phyloP scores from a whole-genome alignment of 2,113 vertebrate genomes.

The Morone saxatilis region DNA sequence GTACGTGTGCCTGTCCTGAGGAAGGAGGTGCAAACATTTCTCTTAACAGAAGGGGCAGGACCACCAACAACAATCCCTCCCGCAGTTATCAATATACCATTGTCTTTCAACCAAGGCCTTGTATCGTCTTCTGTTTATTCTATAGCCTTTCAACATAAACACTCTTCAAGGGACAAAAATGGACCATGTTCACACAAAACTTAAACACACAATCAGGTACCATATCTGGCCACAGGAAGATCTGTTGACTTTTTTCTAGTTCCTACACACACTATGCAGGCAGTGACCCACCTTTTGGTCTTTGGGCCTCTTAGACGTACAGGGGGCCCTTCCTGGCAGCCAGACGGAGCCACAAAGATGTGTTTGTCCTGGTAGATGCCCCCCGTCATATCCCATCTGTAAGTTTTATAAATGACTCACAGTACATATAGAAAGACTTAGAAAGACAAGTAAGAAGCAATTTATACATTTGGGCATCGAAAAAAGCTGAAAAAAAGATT shows the following conservation, averaged over 20 bases:
- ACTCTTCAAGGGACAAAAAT: slow-evolving; percentile 43
- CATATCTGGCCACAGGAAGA: slow-evolving; percentile 36
- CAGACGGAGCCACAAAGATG: not conserved
- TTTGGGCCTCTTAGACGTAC: slow-evolving; percentile 25
- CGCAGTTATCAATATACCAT: slow-evolving; percentile 44
- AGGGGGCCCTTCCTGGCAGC: not conserved
- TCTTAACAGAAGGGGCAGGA: slow-evolving; percentile 49
- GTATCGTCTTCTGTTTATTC: slow-evolving; percentile 40
- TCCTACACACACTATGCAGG: slow-evolving; percentile 21
- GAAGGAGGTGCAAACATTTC: slow-evolving; percentile 75
- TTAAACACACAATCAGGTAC: slow-evolving; percentile 58
- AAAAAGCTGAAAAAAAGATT: not conserved
- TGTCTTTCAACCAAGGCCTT: slow-evolving; percentile 36
- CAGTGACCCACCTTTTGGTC: slow-evolving; percentile 22
- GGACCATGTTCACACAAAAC: slow-evolving; percentile 17
- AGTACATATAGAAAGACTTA: not conserved
- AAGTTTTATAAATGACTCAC: not conserved
- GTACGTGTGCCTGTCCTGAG: slow-evolving; percentile 46
- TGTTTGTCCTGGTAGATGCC: not conserved
- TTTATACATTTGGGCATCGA: not conserved
- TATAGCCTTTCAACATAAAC: slow-evolving; percentile 64
- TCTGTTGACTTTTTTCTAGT: slow-evolving; percentile 28
- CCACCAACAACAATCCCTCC: slow-evolving; percentile 25
- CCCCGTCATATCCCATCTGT: not conserved
- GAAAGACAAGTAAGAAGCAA: not conserved